These are phyloP conservation scores for Noctua fimbriata DNA, from an alignment of 2,888 invertebrate genomes.

Conservation along the genomic window DNA sequence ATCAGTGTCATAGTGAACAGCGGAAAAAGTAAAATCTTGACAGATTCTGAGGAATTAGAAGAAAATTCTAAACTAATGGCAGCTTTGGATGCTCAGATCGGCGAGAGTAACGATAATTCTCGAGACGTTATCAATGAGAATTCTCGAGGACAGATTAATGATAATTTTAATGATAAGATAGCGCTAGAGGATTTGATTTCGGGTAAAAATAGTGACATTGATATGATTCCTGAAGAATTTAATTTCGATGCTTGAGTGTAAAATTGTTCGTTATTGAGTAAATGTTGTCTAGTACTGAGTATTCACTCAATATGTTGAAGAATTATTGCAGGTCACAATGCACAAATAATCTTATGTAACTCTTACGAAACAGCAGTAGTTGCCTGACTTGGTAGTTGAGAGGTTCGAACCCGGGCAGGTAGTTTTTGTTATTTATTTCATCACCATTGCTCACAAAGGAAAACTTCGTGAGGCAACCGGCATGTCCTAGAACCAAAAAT, in stretches of 20 bases:
- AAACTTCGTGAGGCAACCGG: too few relatives aligned
- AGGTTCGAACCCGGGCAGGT: neutral
- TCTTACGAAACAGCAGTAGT: too few relatives aligned
- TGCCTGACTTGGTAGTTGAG: neutral
- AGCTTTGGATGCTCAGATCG: slow-evolving; percentile 48
- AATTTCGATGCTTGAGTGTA: slow-evolving; percentile 38
- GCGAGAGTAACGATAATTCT: slow-evolving; percentile 7
- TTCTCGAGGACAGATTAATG: neutral
- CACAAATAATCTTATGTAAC: neutral
- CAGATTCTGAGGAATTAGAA: slow-evolving; percentile 32
- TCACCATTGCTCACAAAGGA: too few relatives aligned
- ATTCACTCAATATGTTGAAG: neutral
- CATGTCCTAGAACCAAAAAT: neutral
- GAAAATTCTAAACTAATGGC: slow-evolving; percentile 42
- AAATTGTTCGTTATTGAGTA: neutral
- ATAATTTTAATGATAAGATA: slow-evolving; percentile 13
- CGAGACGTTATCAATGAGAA: neutral
- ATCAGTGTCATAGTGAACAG: slow-evolving; percentile 33
- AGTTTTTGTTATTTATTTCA: too few relatives aligned
- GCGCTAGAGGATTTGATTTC: slow-evolving; percentile 37
- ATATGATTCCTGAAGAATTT: slow-evolving; percentile 32
- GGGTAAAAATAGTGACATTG: slow-evolving; percentile 15
- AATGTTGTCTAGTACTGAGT: neutral
- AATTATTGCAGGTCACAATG: neutral
- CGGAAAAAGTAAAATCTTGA: neutral